Evolutionary conservation across 2,113 vertebrate species (phyloP), one percentile per base, ranked within the genome.

Genomic region (Zosterops borbonicus): DNA sequence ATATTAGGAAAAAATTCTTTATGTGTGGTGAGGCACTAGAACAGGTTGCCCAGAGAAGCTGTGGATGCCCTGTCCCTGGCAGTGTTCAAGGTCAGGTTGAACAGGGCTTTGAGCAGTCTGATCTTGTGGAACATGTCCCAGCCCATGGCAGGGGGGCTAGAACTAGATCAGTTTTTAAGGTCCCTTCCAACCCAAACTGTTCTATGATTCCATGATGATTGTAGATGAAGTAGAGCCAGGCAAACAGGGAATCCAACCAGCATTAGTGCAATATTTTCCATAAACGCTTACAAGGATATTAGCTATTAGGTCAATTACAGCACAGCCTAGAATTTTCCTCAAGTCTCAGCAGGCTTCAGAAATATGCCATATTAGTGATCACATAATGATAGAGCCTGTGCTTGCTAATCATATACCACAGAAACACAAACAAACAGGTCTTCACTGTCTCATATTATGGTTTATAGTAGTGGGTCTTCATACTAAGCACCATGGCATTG

Each of bases 41-140:
- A 68, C 4, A 35, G 8, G 14, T 35, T 75, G 29, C 14, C 41
- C 62, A 75, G 39, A 41, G 87, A 68, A 60, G 20, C n/a, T 47
- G 24, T 47, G 53, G 47, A 22, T 60, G 39, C 14, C 21, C 20
- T 14, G 41, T 75, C 24, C 62, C 28, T 2, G 3, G 24, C 11
- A 62, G n/a, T 31, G 11, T 53, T 62, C 39, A n/a, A 59, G 19
- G n/a, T 25, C 39, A 39, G 13, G n/a, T 14, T 39, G 33, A 50
- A 60, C 2, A 1, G n/a, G 41, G 14, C 62, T 31, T 41, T 23
- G 39, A 60, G 39, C 10, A 31, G 28, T 24, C 16, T 75, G 39
- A 6, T n/a, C n/a, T 46, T 14, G 6, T n/a, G 39, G 9, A 68
- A 60, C 4, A 1, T 62, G 70, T 47, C 28, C 24, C 0, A 0